Evolutionary conservation across 2,113 vertebrate genomes (phyloP).

Genomic region (Nycticryphes semicollaris): DNA sequence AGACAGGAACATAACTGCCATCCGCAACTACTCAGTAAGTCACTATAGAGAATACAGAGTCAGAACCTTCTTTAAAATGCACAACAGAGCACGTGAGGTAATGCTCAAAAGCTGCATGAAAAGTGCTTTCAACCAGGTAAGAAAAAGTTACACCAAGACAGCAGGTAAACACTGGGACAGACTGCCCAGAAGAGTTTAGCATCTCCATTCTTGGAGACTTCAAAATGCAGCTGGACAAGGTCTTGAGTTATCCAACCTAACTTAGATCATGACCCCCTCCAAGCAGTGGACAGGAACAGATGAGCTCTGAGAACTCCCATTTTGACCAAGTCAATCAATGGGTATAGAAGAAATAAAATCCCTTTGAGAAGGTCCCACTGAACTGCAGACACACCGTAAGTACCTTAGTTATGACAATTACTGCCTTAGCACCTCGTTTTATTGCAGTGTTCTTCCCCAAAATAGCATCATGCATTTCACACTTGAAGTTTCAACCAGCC

Average conservation of each 20-base stretch:
- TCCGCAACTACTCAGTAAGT: neutral
- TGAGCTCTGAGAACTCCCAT: neutral
- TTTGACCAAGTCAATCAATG: neutral
- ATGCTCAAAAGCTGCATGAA: neutral
- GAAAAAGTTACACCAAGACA: neutral
- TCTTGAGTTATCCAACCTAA: neutral
- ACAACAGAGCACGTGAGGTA: neutral
- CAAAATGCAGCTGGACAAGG: neutral
- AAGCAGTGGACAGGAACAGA: neutral
- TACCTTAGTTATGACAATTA: neutral
- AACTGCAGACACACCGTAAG: neutral
- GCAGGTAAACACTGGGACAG: neutral
- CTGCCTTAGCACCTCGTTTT: neutral
- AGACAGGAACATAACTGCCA: neutral
- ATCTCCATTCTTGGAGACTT: neutral
- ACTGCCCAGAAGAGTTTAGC: neutral
- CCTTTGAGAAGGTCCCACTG: neutral
- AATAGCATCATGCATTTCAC: neutral
- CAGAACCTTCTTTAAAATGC: neutral
- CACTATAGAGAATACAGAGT: neutral
- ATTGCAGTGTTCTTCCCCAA: neutral
- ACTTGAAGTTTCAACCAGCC: neutral
- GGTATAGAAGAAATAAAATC: neutral
- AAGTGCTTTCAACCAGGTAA: neutral
- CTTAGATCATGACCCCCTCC: neutral